Conservation (phyloP, 2,797 vertebrate species). For the Gymnodraco acuticeps region DNA sequence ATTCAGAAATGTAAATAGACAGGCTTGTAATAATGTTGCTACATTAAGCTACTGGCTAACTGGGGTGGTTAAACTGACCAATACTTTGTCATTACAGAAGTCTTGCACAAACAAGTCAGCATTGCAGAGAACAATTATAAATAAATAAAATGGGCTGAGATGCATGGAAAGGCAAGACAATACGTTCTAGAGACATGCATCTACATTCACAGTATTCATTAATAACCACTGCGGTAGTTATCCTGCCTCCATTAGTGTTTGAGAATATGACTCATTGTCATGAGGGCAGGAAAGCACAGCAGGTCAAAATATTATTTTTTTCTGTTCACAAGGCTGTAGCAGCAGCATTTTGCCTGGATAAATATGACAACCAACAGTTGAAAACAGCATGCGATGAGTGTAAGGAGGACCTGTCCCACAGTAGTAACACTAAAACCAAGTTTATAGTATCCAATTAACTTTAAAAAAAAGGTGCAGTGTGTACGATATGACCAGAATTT, state of each 20-base stretch:
- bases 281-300: conserved; percentile 34
- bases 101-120: conserved; percentile 53
- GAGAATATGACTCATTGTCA: conserved; percentile 10
- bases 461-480: conserved; percentile 16
- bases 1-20: conserved; percentile 33
- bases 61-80: conserved; percentile 30
- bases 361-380: conserved; percentile 37
- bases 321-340: conserved; percentile 47
- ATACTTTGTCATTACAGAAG: conserved; percentile 53
- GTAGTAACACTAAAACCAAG: conserved; percentile 37
- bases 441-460: conserved; percentile 25
- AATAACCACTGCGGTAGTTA: conserved; percentile 30
- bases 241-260: conserved; percentile 25
- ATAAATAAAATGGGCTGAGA: conserved; percentile 29
- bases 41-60: conserved; percentile 70
- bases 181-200: conserved; percentile 67
- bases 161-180: conserved; percentile 54
- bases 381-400: conserved; percentile 58
- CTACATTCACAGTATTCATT: conserved; percentile 78
- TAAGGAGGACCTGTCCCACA: conserved; percentile 34
- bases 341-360: conserved; percentile 47
- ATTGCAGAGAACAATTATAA: conserved; percentile 17
- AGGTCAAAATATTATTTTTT: conserved; percentile 67
- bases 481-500: background rate
- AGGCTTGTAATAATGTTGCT: conserved; percentile 50